phyloP scores from a whole-genome alignment of 1,140 invertebrate genomes.

The Neodiprion fabricii region DNA sequence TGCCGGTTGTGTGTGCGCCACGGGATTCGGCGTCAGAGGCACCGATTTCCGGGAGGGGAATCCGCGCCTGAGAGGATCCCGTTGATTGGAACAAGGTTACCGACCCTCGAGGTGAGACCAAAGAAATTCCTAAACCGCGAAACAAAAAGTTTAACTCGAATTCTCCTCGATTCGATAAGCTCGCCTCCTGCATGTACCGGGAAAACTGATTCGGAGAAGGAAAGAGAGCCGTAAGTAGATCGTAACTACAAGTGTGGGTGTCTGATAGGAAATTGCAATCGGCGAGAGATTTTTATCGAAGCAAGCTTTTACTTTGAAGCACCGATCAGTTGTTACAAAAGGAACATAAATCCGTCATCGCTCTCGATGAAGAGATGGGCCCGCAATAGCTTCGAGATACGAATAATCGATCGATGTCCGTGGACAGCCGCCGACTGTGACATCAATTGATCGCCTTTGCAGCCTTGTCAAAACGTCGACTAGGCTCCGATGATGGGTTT shows the following conservation, averaged over 20 bases:
- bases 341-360: too few species aligned
- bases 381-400: too few species aligned
- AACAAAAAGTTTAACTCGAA: slow-evolving; percentile 44
- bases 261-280: too few species aligned
- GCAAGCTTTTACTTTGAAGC: too few species aligned
- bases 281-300: too few species aligned
- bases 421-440: too few species aligned
- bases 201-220: not conserved
- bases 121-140: slow-evolving; percentile 34
- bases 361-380: too few species aligned
- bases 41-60: slow-evolving; percentile 18
- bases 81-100: slow-evolving; percentile 42
- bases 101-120: slow-evolving; percentile 28
- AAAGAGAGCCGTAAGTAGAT: too few species aligned
- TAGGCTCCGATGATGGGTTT: not conserved
- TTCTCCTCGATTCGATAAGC: slow-evolving; percentile 24
- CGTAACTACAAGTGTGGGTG: too few species aligned
- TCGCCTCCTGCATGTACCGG: not conserved
- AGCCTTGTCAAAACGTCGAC: not conserved
- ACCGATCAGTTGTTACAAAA: too few species aligned
- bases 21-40: not conserved
- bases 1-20: not conserved
- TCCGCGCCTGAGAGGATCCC: slow-evolving; percentile 39
- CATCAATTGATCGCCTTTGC: not conserved
- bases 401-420: too few species aligned